Conservation (phyloP, 2,888 invertebrate genomes). For the Cloeon dipterum region DNA sequence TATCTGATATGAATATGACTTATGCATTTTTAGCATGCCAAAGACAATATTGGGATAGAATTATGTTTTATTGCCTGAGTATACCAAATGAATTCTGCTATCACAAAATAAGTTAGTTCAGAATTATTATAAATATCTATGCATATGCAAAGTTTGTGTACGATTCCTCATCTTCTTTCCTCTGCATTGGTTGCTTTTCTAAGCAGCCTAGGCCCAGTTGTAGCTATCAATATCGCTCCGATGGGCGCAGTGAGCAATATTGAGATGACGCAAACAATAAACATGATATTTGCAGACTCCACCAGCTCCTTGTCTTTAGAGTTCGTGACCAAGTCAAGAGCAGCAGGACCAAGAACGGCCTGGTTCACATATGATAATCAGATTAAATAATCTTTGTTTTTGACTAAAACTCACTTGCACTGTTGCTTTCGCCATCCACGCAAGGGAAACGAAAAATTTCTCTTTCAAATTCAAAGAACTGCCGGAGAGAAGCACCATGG, state of each 20-base stretch:
- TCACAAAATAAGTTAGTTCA: no score
- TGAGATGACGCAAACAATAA: not conserved
- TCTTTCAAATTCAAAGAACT: slow-evolving; percentile 21
- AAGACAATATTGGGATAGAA: no score
- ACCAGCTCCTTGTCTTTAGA: not conserved
- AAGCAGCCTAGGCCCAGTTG: slow-evolving; percentile 1
- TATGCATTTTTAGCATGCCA: no score
- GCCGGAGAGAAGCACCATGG: slow-evolving; percentile 8
- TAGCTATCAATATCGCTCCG: slow-evolving; percentile 2
- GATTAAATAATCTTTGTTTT: not conserved
- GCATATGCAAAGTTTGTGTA: no score
- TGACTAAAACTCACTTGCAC: slow-evolving; percentile 25
- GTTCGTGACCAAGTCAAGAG: slow-evolving; percentile 9
- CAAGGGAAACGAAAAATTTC: slow-evolving; percentile 23
- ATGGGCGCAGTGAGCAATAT: slow-evolving; percentile 2
- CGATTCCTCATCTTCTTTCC: no score
- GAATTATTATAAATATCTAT: no score
- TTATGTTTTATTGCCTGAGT: no score
- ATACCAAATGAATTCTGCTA: no score
- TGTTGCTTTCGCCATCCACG: slow-evolving; percentile 31
- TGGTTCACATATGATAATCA: slow-evolving; percentile 4
- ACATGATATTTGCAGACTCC: not conserved
- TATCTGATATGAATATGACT: no score
- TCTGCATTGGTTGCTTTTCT: no score
- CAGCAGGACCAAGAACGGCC: slow-evolving; percentile 13